Evolutionary conservation across 37 sponge, comb jelly and placozoan genomes (phyloP), one percentile per base, ranked within the genome.

Genomic region (Tethya wilhelma): DNA sequence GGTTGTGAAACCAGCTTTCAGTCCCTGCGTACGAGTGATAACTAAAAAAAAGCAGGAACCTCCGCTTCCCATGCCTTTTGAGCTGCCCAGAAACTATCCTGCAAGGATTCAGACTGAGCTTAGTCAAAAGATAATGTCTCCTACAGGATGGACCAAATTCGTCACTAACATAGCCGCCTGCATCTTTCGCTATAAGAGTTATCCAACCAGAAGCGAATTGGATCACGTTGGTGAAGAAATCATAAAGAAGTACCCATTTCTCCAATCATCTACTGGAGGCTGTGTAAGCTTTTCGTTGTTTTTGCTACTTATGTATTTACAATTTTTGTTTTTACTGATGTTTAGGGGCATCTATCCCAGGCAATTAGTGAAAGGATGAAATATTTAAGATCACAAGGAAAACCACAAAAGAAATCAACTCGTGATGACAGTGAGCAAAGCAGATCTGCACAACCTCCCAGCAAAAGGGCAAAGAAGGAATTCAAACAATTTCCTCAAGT

Each of bases 221-320:
- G 63, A 57, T 2, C 82, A 71, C 40, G 82, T 81, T 29, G 65
- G 38, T 2, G 39, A 38, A 36, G 73, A 81, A 57, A 59, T 56
- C 3, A 38, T 81, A 2, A 60, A 56, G 49, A 81, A 81, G 31
- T 81, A 58, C 6, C 43, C 73, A 4, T 81, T 81, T 30, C 63
- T 81, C 20, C 36, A 59, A 6, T 22, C 45, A 4, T 38, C 39
- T 23, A 46, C 43, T 29, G 69, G 80, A 33, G 33, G 4, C n/a
- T n/a, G n/a, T n/a, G n/a, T n/a, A n/a, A n/a, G n/a, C n/a, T n/a
- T n/a, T n/a, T n/a, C n/a, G n/a, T n/a, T n/a, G n/a, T n/a, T n/a
- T n/a, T n/a, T n/a, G n/a, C n/a, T n/a, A n/a, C n/a, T 8, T 67
- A 22, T 12, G 7, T 67, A 34, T 67, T 12, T 4, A 67, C 38